Evolutionary conservation across 2,888 invertebrate species (phyloP).

Genomic region (Tribolium freemani): DNA sequence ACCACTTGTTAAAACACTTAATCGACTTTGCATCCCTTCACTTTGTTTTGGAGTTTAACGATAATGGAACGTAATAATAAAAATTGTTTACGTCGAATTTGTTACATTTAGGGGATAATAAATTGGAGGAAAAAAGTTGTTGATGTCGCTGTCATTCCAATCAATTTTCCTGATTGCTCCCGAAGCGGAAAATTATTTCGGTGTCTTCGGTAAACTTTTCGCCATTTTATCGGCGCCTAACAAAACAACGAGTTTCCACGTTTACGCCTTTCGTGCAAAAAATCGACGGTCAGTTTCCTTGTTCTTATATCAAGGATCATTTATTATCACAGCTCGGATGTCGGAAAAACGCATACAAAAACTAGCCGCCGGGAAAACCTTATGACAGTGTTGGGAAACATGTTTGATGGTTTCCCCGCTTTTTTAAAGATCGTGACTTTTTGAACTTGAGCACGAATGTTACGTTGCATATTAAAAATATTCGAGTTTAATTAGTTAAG

Average conservation of each 20-base stretch:
- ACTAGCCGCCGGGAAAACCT: conserved; percentile 37
- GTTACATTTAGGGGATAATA: conserved; percentile 23
- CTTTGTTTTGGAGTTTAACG: conserved; percentile 36
- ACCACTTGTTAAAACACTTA: conserved; percentile 36
- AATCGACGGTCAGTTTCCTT: conserved; percentile 46
- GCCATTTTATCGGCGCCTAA: conserved; percentile 10
- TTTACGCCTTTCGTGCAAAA: conserved; percentile 35
- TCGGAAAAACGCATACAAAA: conserved; percentile 46
- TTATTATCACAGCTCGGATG: conserved; percentile 45
- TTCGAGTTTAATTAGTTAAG: conserved; percentile 37
- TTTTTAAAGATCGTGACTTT: conserved; percentile 28
- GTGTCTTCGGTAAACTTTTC: conserved; percentile 18
- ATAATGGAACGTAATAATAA: conserved; percentile 42
- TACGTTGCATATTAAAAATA: conserved; percentile 3
- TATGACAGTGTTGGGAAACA: conserved; percentile 43
- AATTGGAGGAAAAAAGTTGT: conserved; percentile 14
- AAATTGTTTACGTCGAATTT: conserved; percentile 36
- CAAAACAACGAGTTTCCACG: conserved; percentile 38
- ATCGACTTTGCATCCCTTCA: background rate
- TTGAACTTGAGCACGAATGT: conserved; percentile 4
- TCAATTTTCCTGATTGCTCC: conserved; percentile 21
- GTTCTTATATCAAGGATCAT: conserved; percentile 46
- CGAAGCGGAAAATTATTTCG: background rate
- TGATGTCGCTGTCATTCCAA: conserved; percentile 13
- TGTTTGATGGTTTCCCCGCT: conserved; percentile 30